Evolutionary conservation across 2,888 invertebrate genomes (phyloP).

Genomic region (Macrophya annulata): DNA sequence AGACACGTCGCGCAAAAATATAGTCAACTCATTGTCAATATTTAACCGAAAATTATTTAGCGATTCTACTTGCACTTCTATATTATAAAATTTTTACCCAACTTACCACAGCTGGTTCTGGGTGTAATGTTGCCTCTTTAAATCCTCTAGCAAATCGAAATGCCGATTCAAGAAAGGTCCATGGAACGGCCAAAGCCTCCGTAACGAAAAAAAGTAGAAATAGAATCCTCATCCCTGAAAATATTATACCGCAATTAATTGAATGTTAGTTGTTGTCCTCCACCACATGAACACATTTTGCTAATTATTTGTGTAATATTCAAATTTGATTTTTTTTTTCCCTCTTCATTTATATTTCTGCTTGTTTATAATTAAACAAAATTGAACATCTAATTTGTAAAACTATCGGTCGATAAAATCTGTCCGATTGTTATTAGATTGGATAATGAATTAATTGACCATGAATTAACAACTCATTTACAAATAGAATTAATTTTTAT

Average conservation of each 20-base stretch:
- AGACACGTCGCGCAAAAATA: background rate
- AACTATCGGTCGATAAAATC: too few species aligned
- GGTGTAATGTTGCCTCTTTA: background rate
- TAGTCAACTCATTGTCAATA: background rate
- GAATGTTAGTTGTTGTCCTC: background rate
- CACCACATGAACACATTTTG: background rate
- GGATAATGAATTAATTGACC: background rate
- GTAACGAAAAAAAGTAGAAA: constrained; percentile 10
- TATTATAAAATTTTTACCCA: background rate
- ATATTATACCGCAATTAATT: background rate
- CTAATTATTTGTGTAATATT: background rate
- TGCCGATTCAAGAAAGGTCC: constrained; percentile 21
- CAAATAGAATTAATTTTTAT: background rate
- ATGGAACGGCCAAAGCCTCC: constrained; percentile 10
- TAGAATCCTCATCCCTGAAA: constrained; percentile 45
- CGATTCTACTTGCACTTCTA: too few species aligned
- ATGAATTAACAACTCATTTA: background rate
- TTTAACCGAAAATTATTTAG: background rate
- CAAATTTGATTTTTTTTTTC: too few species aligned
- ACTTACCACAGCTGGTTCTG: constrained; percentile 46
- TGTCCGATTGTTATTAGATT: background rate
- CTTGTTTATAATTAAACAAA: too few species aligned
- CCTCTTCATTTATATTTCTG: background rate
- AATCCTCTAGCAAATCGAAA: constrained; percentile 15
- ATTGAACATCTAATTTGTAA: too few species aligned